Evolutionary conservation across 2,888 invertebrate genomes (phyloP), one percentile per base, ranked within the genome.

Genomic region (Syrista parreyssii): DNA sequence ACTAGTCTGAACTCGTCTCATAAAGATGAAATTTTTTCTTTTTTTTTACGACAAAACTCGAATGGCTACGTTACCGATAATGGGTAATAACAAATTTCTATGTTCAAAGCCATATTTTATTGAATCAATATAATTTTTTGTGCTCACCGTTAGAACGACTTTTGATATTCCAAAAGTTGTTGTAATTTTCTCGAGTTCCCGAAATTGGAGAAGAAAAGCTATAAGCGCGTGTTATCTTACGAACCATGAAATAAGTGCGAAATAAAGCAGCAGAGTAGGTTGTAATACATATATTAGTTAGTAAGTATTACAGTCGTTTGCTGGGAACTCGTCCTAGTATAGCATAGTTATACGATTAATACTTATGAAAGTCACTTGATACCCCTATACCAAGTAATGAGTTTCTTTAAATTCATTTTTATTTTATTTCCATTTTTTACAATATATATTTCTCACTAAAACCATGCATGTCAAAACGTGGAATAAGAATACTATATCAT

Each of bases 21-120:
- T 31, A 36, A 78, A 81, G 81, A 79, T 79, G 79, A 76, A 82
- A 83, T 80, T 82, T 82, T 83, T 86, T 83, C 83, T 82, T 84
- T 83, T n/a, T 82, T 40, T 84, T 84, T 80, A 82, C 82, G 84
- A 83, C 85, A 81, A 40, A 40, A 40, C 40, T 23, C 55, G 9
- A 55, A 55, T 15, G 36, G 12, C 35, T 35, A 35, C 6, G 40
- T 15, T 23, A 55, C 55, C 23, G 23, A 23, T 55, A 9, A 55
- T 55, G 23, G 55, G 3, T 9, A 55, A 55, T 55, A 55, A 55
- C 23, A 55, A 6, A 55, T 15, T 23, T 23, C 15, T 40, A 40
- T 40, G 15, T 23, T 40, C 1, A 6, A 40, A 40, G 40, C 0
- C 23, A 40, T 15, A 40, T 55, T 2, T 2, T 9, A 23, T 55